Conservation (phyloP, 2,113 vertebrate species). For the Tetraodon nigroviridis region DNA sequence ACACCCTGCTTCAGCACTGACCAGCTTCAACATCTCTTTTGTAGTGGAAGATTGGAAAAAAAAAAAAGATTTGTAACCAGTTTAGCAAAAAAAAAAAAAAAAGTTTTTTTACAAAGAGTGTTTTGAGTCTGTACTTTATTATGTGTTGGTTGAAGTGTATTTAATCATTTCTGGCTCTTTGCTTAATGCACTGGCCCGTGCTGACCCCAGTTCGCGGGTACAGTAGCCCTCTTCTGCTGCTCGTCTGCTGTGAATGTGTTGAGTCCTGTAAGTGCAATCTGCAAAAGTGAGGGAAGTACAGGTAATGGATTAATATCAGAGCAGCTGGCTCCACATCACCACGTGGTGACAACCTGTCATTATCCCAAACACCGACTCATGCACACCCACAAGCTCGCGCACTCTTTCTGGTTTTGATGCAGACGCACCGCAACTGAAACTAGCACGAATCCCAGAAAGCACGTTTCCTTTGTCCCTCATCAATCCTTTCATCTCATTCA, state of each 20-base stretch:
- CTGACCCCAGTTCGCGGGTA: slow-evolving; percentile 27
- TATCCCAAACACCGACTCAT: slow-evolving; percentile 63
- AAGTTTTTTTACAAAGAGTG: background rate
- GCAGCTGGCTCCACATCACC: slow-evolving; percentile 52
- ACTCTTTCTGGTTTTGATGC: background rate
- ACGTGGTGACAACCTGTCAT: slow-evolving; percentile 71
- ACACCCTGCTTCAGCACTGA: no score
- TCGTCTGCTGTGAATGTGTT: slow-evolving; percentile 26
- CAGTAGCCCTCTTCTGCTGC: slow-evolving; percentile 14
- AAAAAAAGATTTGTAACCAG: no score
- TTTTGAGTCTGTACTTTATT: slow-evolving; percentile 21
- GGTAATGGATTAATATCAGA: slow-evolving; percentile 78
- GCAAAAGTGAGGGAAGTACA: slow-evolving; percentile 59
- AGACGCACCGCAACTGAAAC: background rate
- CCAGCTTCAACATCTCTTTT: no score
- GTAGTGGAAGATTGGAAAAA: no score
- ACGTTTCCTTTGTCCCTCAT: background rate
- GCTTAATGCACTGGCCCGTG: slow-evolving; percentile 23
- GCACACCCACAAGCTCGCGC: slow-evolving; percentile 1
- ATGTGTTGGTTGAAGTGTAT: slow-evolving; percentile 20
- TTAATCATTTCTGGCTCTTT: slow-evolving; percentile 19
- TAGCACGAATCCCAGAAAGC: background rate
- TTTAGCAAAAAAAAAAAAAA: no score
- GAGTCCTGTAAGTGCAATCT: slow-evolving; percentile 45
- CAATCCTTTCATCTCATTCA: background rate